Evolutionary conservation across 2,888 invertebrate genomes (phyloP), one percentile per base, ranked within the genome.

Genomic region (Biston stratarius): DNA sequence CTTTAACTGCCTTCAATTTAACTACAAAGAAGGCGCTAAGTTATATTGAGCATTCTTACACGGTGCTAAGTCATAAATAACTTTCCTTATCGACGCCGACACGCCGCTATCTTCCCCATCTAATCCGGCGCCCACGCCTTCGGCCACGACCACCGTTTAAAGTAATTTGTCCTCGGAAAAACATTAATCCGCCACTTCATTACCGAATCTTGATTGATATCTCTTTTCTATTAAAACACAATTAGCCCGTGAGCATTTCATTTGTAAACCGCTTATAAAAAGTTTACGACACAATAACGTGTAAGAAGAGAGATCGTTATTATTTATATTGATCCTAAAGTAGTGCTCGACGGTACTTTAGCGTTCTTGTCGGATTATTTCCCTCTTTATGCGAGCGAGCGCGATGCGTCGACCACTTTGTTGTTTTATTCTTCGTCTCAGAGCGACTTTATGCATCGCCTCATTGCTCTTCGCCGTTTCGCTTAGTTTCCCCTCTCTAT

Each of bases 361-460:
- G 84, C 84, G 87, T 85, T 87, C 81, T 83, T 87, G 86, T 84
- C 83, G 84, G 86, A 91, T 90, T 90, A 92, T 90, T 88, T 85
- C 86, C 88, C 87, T 84, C 85, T 90, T 90, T 86, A 88, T 86
- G 85, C 83, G 82, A 83, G 82, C 84, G 85, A 87, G 86, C 84
- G 85, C 83, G 86, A 89, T 91, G 89, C 89, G 88, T 88, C 90
- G 86, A 90, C 90, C 91, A 91, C 92, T 93, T 92, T 92, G 93
- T 94, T 92, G 92, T 93, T 93, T 92, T 93, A 92, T 92, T 90
- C 88, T 89, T 85, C 83, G 91, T 89, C 90, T 88, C 88, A 85
- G 73, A 88, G 89, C 87, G 87, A 89, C 91, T 91, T 90, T 90
- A 88, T 90, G 90, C 90, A 87, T 86, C 90, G 92, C 88, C 90